These are phyloP conservation scores for Paelopatides confundens DNA, from an alignment of 53 echinoderm and acorn worm species.

Conservation along the genomic window DNA sequence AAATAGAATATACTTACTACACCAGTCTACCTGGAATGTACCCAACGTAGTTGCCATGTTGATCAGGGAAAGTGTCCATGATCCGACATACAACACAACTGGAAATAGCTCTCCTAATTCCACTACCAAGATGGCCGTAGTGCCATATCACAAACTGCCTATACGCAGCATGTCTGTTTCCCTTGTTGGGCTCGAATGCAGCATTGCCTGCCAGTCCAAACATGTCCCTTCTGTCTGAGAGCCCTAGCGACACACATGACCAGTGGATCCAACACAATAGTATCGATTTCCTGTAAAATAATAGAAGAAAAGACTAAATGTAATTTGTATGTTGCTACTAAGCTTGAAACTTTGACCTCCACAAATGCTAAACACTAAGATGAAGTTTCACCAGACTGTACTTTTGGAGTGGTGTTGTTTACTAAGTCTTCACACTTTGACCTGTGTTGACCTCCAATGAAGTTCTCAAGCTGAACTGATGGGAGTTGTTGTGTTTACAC, in stretches of 20 bases:
- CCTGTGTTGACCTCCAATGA: no score
- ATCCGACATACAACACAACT: not conserved
- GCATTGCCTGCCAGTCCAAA: no score
- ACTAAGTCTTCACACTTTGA: no score
- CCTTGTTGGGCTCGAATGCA: not conserved
- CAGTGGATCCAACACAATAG: not conserved
- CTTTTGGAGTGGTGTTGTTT: no score
- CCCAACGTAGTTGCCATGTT: not conserved
- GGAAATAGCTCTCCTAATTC: not conserved
- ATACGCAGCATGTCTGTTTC: slow-evolving; percentile 15
- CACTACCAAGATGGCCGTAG: not conserved
- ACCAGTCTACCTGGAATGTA: not conserved
- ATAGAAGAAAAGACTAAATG: no score
- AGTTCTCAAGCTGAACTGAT: no score
- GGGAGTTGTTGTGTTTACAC: no score
- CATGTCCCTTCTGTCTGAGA: no score
- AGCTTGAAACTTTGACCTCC: no score
- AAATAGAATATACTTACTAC: not conserved
- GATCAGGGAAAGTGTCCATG: not conserved
- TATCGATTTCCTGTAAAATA: not conserved
- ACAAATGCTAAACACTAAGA: no score
- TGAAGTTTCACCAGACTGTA: no score
- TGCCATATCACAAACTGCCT: slow-evolving; percentile 25
- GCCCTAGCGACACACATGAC: slow-evolving; percentile 15
- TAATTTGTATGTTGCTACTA: no score